Conservation (phyloP, 1,140 invertebrate genomes). For the Drosophila pectinifera region DNA sequence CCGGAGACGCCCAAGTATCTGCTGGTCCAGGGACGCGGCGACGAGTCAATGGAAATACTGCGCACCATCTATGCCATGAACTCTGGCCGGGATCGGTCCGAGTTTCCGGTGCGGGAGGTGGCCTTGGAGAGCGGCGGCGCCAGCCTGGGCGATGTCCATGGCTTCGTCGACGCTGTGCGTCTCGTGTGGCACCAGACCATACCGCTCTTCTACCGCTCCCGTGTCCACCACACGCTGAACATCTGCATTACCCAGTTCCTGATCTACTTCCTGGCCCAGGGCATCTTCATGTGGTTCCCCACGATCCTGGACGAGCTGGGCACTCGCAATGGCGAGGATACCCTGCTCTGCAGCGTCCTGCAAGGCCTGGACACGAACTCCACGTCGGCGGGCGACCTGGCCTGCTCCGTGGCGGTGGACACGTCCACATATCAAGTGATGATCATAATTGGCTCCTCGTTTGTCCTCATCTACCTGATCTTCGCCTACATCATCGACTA, state of each 20-base stretch:
- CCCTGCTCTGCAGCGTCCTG: slow-evolving; percentile 55
- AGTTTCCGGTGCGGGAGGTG: slow-evolving; percentile 67
- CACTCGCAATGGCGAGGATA: slow-evolving; percentile 4
- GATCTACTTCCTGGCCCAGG: slow-evolving; percentile 83
- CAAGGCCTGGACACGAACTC: slow-evolving; percentile 15
- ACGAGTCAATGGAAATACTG: slow-evolving; percentile 88
- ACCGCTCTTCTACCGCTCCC: slow-evolving; percentile 86
- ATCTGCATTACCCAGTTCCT: slow-evolving; percentile 87
- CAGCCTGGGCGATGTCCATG: slow-evolving; percentile 62
- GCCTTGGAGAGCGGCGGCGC: slow-evolving; percentile 47
- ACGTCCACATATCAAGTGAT: slow-evolving; percentile 60
- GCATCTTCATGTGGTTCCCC: slow-evolving; percentile 85
- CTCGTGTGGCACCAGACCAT: slow-evolving; percentile 85
- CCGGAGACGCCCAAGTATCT: slow-evolving; percentile 93
- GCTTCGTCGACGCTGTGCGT: slow-evolving; percentile 65
- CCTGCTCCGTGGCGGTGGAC: slow-evolving; percentile 50
- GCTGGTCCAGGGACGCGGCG: slow-evolving; percentile 87
- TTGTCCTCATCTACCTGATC: slow-evolving; percentile 67
- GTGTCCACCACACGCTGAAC: slow-evolving; percentile 86
- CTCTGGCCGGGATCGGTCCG: slow-evolving; percentile 73
- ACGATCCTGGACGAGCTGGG: slow-evolving; percentile 74
- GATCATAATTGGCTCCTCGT: slow-evolving; percentile 72
- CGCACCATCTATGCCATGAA: slow-evolving; percentile 88
- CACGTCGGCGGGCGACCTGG: too few relatives aligned
- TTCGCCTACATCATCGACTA: slow-evolving; percentile 78